These are phyloP conservation scores for Diabrotica virgifera DNA, from an alignment of 1,140 invertebrate genomes.

Conservation along the genomic window DNA sequence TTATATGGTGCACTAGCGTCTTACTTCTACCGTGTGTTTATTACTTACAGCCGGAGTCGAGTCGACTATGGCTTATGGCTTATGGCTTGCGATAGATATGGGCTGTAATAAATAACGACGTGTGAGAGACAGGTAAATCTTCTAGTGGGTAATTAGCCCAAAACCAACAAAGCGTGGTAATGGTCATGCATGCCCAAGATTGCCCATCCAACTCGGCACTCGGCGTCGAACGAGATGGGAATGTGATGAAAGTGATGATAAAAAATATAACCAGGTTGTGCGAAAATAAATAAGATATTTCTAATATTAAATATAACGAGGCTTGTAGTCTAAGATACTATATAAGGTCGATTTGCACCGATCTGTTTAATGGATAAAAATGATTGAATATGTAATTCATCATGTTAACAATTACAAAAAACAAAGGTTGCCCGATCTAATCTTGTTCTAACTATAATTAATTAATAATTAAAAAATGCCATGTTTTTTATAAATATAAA, in stretches of 20 bases:
- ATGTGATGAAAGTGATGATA: not conserved
- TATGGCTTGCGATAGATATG: slow-evolving; percentile 12
- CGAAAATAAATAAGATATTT: too few relatives aligned
- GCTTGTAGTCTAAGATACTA: too few relatives aligned
- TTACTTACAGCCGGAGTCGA: slow-evolving; percentile 14
- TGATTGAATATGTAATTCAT: too few relatives aligned
- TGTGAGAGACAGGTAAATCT: slow-evolving; percentile 20
- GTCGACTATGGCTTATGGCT: slow-evolving; percentile 1
- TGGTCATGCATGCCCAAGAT: slow-evolving; percentile 17
- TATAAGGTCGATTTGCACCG: too few relatives aligned
- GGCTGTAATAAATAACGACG: slow-evolving; percentile 19
- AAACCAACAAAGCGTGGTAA: slow-evolving; percentile 20
- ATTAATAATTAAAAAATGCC: too few relatives aligned
- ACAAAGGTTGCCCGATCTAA: too few relatives aligned
- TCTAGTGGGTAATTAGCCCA: slow-evolving; percentile 19
- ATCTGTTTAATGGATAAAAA: too few relatives aligned
- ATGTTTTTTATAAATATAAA: too few relatives aligned
- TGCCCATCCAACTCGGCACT: not conserved
- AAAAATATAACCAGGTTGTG: too few relatives aligned
- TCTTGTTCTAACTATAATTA: too few relatives aligned
- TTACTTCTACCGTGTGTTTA: slow-evolving; percentile 19
- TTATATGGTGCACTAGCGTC: slow-evolving; percentile 16
- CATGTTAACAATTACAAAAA: too few relatives aligned
- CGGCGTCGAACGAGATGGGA: not conserved
- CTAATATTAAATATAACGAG: too few relatives aligned